Evolutionary conservation across 2,888 invertebrate species (phyloP).

Genomic region (Microctonus hyperodae): DNA sequence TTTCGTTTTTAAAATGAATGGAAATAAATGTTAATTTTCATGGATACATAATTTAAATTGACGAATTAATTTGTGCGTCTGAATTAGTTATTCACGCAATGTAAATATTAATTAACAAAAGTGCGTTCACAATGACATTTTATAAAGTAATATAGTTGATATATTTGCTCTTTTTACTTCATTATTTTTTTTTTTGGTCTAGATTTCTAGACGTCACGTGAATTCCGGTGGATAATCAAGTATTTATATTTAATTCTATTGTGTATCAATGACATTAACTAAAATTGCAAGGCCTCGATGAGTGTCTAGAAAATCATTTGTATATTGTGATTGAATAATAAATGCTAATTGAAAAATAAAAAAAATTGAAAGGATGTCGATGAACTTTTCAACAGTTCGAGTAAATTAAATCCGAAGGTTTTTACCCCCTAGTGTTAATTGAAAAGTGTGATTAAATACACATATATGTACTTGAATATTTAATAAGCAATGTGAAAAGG

Average conservation of each 20-base stretch:
- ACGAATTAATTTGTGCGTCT: background rate
- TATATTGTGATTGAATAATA: too few species aligned
- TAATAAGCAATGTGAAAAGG: background rate
- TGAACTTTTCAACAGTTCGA: background rate
- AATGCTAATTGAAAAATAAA: background rate
- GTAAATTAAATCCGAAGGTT: slow-evolving; percentile 12
- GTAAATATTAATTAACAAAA: background rate
- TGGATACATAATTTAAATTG: background rate
- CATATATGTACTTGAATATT: too few species aligned
- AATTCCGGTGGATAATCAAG: background rate
- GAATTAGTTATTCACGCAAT: background rate
- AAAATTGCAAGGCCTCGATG: background rate
- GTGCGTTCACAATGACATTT: background rate
- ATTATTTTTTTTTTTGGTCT: background rate
- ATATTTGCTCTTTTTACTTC: background rate
- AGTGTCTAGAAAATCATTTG: background rate
- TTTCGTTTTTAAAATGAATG: background rate
- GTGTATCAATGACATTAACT: background rate
- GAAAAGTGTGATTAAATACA: background rate
- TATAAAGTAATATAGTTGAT: too few species aligned
- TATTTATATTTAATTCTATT: background rate
- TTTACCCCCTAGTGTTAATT: background rate
- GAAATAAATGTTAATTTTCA: background rate
- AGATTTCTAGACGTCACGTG: background rate
- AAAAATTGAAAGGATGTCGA: background rate